Evolutionary conservation across 1,140 invertebrate genomes (phyloP).

Genomic region (Papilio polyxenes): DNA sequence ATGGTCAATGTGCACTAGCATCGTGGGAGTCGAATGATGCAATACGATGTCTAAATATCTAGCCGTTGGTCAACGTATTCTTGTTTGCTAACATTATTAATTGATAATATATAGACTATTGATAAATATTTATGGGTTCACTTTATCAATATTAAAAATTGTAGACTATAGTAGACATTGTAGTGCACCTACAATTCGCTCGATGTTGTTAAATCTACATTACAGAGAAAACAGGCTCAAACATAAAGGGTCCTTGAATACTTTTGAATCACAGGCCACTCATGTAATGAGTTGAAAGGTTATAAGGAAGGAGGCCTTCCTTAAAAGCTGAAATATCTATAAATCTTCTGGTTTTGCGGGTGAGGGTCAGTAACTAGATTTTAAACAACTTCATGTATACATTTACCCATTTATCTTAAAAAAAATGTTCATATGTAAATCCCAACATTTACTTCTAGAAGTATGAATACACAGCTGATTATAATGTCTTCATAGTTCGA

Average conservation of each 20-base stretch:
- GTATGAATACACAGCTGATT: neutral
- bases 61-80: neutral
- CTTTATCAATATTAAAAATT: neutral
- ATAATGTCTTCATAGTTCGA: neutral
- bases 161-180: neutral
- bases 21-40: constrained; percentile 50
- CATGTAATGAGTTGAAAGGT: too few species aligned
- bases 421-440: neutral
- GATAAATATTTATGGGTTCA: neutral
- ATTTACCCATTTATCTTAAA: neutral
- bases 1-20: constrained; percentile 65
- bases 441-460: neutral
- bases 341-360: neutral
- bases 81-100: constrained; percentile 30
- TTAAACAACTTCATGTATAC: neutral
- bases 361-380: neutral
- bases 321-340: too few species aligned
- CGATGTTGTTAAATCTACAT: too few species aligned
- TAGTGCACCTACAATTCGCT: neutral
- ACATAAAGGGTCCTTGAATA: too few species aligned
- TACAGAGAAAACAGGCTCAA: too few species aligned
- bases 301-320: too few species aligned
- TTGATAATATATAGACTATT: neutral
- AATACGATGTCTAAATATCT: constrained; percentile 1
- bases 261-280: too few species aligned